Evolutionary conservation across 53 echinoderm and acorn worm genomes (phyloP).

Genomic region (Holothuria leucospilota): DNA sequence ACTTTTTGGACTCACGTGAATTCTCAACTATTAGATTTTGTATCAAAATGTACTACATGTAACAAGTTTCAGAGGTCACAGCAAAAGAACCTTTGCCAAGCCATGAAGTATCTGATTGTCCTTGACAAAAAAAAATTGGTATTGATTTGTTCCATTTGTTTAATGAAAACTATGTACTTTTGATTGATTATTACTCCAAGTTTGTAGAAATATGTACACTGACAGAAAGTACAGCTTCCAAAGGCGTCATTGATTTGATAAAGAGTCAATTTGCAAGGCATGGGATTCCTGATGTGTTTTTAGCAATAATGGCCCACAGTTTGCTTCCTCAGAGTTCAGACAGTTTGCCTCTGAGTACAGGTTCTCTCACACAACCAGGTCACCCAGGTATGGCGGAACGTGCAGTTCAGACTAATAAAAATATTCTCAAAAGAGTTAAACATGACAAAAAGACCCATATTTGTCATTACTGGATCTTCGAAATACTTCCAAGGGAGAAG

Average conservation of each 20-base stretch:
- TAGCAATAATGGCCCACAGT: too few relatives aligned
- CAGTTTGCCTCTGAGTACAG: too few relatives aligned
- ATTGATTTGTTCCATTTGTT: slow-evolving; percentile 48
- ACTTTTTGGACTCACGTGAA: slow-evolving; percentile 59
- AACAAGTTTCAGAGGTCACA: slow-evolving; percentile 36
- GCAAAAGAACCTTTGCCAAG: slow-evolving; percentile 52
- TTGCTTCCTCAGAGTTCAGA: too few relatives aligned
- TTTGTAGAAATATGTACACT: slow-evolving; percentile 50
- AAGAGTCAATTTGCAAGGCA: slow-evolving; percentile 61
- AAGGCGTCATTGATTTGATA: slow-evolving; percentile 33
- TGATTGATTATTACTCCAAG: slow-evolving; percentile 67
- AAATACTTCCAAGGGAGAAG: too few relatives aligned
- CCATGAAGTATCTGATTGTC: slow-evolving; percentile 42
- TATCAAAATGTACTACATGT: slow-evolving; percentile 61
- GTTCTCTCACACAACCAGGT: too few relatives aligned
- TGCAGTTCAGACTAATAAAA: too few relatives aligned
- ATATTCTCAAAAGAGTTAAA: too few relatives aligned
- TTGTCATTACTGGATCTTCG: too few relatives aligned
- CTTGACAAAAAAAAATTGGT: slow-evolving; percentile 46
- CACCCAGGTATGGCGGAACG: too few relatives aligned
- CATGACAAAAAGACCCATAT: too few relatives aligned
- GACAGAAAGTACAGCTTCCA: neutral
- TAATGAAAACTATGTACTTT: slow-evolving; percentile 41
- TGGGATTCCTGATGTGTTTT: slow-evolving; percentile 1
- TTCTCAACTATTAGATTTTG: slow-evolving; percentile 49